These are phyloP conservation scores for Parnassius orleans DNA, from an alignment of 2,888 invertebrate genomes.

Conservation along the genomic window DNA sequence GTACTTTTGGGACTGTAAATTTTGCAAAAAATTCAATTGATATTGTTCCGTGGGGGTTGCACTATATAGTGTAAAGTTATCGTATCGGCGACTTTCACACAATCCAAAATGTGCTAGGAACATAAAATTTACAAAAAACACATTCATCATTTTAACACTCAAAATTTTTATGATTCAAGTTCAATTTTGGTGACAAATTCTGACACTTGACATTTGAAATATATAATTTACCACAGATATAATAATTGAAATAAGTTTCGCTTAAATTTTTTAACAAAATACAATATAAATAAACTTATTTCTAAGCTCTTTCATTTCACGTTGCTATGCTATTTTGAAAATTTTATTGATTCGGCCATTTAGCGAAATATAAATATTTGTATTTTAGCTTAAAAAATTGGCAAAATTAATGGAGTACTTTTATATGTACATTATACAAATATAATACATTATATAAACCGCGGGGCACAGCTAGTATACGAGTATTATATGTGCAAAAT, in stretches of 20 bases:
- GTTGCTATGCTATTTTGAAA: too few species aligned
- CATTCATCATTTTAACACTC: constrained; percentile 42
- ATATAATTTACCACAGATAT: constrained; percentile 2
- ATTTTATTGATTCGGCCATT: too few species aligned
- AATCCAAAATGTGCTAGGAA: constrained; percentile 40
- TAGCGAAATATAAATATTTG: too few species aligned
- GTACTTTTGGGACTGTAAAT: constrained; percentile 50
- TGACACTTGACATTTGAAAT: constrained; percentile 8
- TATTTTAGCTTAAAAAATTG: too few species aligned
- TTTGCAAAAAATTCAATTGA: constrained; percentile 57
- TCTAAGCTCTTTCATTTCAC: too few species aligned
- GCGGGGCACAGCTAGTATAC: too few species aligned
- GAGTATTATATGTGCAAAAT: too few species aligned
- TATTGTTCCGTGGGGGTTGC: constrained; percentile 40
- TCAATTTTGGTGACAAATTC: constrained; percentile 12
- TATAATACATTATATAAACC: too few species aligned
- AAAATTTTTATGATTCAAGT: constrained; percentile 12
- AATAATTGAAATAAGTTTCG: constrained; percentile 10
- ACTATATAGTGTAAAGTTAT: constrained; percentile 46
- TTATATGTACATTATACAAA: too few species aligned
- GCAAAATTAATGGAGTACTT: too few species aligned
- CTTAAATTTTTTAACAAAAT: neutral
- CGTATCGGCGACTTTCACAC: constrained; percentile 46
- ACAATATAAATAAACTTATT: too few species aligned
- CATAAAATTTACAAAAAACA: constrained; percentile 41